A percentile compares a stretch with the other conserved stretches of the same genome.
Conservation (phyloP, 2,888 invertebrate genomes). For the Tachystola acroxantha region DNA sequence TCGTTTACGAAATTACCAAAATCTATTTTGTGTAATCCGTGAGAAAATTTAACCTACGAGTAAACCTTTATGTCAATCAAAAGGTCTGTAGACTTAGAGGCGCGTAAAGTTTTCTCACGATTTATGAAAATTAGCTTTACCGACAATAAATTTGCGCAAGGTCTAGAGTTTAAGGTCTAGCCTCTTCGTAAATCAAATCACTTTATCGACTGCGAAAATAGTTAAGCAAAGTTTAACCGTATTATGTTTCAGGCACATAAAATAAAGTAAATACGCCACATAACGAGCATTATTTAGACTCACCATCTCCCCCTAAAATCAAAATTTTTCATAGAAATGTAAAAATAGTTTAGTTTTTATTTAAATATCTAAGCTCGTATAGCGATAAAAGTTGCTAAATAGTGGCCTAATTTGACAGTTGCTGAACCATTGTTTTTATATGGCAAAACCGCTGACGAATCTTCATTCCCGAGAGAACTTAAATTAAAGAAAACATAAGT, state of each 20-base stretch:
- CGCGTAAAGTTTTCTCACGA: not conserved
- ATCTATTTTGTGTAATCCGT: not conserved
- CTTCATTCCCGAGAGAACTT: no score
- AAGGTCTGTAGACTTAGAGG: not conserved
- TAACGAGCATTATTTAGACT: constrained; percentile 23
- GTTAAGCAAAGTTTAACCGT: constrained; percentile 19
- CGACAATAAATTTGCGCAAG: no score
- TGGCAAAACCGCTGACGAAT: no score
- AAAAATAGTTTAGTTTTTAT: no score
- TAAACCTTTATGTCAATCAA: constrained; percentile 5
- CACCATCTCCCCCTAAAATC: constrained; percentile 20
- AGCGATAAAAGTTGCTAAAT: no score
- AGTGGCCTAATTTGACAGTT: no score
- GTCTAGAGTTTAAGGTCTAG: not conserved
- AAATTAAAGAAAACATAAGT: no score
- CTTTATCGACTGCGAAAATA: constrained; percentile 26
- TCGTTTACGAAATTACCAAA: no score
- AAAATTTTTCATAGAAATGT: no score
- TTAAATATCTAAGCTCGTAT: no score
- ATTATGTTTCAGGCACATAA: constrained; percentile 27
- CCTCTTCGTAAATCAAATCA: constrained; percentile 4
- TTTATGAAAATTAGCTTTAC: constrained; percentile 11
- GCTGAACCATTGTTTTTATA: no score
- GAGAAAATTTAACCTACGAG: not conserved
- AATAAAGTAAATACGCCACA: constrained; percentile 12